Evolutionary conservation across 1,140 invertebrate species (phyloP).

Genomic region (Heliconius himera): DNA sequence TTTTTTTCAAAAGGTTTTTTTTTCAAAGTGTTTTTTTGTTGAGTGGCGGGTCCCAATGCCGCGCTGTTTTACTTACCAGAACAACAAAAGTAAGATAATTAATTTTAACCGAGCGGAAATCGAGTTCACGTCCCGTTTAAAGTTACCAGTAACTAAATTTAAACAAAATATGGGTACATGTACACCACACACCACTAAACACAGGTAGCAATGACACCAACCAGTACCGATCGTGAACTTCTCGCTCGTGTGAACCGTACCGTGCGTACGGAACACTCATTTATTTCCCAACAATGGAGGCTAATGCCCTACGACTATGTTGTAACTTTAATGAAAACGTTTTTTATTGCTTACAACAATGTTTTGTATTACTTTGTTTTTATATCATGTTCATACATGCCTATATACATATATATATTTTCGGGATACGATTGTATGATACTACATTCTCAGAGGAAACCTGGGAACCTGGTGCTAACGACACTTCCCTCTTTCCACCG

Average conservation of each 20-base stretch:
- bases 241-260: constrained; percentile 44
- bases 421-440: background rate
- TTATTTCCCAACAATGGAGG: constrained; percentile 44
- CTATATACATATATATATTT: background rate
- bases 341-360: constrained; percentile 15
- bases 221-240: constrained; percentile 45
- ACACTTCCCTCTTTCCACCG: no score
- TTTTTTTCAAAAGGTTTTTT: no score
- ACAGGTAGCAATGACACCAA: constrained; percentile 27
- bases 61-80: no score
- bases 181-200: background rate
- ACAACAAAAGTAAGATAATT: no score
- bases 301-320: constrained; percentile 21
- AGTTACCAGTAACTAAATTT: no score
- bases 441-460: no score
- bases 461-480: no score
- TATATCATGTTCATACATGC: background rate
- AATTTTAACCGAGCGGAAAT: no score
- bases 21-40: no score
- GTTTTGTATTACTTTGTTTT: background rate
- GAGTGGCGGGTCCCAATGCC: no score
- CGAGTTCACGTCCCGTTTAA: no score
- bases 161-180: background rate
- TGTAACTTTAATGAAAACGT: constrained; percentile 37
- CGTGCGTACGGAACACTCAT: constrained; percentile 41